phyloP scores from a whole-genome alignment of 2,888 invertebrate species.

The Petrolisthes manimaculis region DNA sequence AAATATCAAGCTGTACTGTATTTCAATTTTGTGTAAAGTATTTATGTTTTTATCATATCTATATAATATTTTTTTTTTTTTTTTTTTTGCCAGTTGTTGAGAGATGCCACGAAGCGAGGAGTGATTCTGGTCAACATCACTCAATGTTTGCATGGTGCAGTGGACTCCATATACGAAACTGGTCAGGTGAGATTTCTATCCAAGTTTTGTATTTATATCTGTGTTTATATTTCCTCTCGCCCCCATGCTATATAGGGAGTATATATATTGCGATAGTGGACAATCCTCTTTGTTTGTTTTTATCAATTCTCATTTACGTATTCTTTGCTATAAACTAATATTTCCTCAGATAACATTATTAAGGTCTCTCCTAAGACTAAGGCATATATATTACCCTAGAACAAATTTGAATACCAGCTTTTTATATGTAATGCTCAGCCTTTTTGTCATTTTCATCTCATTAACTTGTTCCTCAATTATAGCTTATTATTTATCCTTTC shows the following conservation, averaged over 20 bases:
- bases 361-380: too few species aligned
- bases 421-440: too few species aligned
- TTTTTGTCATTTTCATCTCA: too few species aligned
- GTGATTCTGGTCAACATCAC: conserved; percentile 92
- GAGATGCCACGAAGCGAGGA: conserved; percentile 80
- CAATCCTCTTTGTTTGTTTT: too few species aligned
- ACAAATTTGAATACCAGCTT: too few species aligned
- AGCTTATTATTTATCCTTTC: too few species aligned
- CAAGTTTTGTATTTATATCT: not conserved
- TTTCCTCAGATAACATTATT: too few species aligned
- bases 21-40: not conserved
- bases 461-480: too few species aligned
- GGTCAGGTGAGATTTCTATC: conserved; percentile 75
- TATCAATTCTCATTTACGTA: too few species aligned
- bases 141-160: conserved; percentile 82
- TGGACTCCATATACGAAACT: conserved; percentile 85
- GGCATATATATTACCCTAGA: too few species aligned
- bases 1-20: too few species aligned
- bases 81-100: conserved; percentile 73
- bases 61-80: not conserved
- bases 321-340: too few species aligned
- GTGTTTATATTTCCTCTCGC: not conserved
- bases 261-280: not conserved
- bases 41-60: not conserved
- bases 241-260: not conserved